Evolutionary conservation across 1,140 invertebrate species (phyloP), one percentile per base, ranked within the genome.

Genomic region (Conus ventricosus): DNA sequence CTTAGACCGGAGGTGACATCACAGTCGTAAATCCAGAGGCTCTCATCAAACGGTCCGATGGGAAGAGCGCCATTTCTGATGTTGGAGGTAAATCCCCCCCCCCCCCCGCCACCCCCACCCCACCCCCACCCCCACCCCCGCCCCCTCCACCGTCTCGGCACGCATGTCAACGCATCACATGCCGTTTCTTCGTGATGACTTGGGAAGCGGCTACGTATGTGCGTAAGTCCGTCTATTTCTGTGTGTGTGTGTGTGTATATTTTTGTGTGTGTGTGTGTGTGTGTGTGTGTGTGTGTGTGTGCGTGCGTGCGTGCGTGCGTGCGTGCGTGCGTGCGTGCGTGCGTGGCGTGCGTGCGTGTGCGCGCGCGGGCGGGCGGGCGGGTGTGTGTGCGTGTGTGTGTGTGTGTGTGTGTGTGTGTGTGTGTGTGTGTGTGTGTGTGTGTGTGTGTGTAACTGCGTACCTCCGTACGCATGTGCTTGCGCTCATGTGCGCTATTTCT

Each of bases 221-320:
- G 4, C 20, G 67, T 71, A 0, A 0, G 67, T 20, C 6, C 20
- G 7, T 13, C 11, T 71, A n/a, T 71, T 1, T 4, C 11, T 63
- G 1, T 63, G 60, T 20, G 60, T 63, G 60, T 63, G 60, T 63
- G 60, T 63, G 60, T n/a, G n/a, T n/a, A n/a, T n/a, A n/a, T n/a
- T n/a, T n/a, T n/a, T 63, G 60, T 63, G 60, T 63, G 60, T 63
- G 67, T 71, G 67, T 71, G 67, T 71, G 67, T 71, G 67, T 71
- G 67, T 71, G 67, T 71, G 67, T 71, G 67, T 71, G 67, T 71
- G 67, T 71, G 67, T 71, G 67, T 71, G 67, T 71, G 67, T 71
- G 67, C 10, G 67, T 71, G 67, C 10, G 67, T 71, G 67, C 10
- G 67, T 71, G 67, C 23, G 67, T 23, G 67, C 23, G 20, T 71